Evolutionary conservation across 2,797 vertebrate species (phyloP), one percentile per base, ranked within the genome.

Genomic region (Lagodon rhomboides): DNA sequence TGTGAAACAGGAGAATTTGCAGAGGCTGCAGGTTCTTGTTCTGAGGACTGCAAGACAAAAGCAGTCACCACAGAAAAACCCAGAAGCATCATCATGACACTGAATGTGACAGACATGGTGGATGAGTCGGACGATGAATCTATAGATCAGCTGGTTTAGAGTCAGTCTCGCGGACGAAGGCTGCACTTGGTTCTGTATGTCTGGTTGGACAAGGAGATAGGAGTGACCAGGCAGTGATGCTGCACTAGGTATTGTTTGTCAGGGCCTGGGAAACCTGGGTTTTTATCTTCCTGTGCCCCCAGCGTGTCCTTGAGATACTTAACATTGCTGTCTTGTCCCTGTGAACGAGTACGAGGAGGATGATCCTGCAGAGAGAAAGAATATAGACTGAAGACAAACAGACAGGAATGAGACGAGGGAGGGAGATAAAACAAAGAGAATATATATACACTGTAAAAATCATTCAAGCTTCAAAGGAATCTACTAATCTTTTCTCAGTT

Each of bases 251-350:
- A 85, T 88, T 93, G 89, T 93, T 89, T 81, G 76, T 75, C 69
- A 30, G 64, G 53, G 86, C 90, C 92, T 96, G 95, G 94, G 94
- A 96, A 38, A 95, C 85, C 84, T 91, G 84, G 38, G 82, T 91
- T 94, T 95, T 96, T 96, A 96, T 96, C 94, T 94, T 77, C 78
- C 59, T 83, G 65, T 87, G 79, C 78, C 68, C 8, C 78, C 83
- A 72, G 87, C 75, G 75, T 91, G 95, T 80, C 95, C 95, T 96
- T 96, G 95, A 91, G 93, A 95, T 95, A 87, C 83, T 93, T 93
- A 86, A 95, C 94, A 95, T 91, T 94, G 95, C 94, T 95, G 89
- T 92, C 85, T 84, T 91, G 84, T 93, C 84, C 47, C 63, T 87
- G 93, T 93, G 93, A 94, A 89, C 93, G 65, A 89, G 79, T 60